These are phyloP conservation scores for Drosophila sturtevanti DNA, from an alignment of 1,140 invertebrate species.

Conservation along the genomic window DNA sequence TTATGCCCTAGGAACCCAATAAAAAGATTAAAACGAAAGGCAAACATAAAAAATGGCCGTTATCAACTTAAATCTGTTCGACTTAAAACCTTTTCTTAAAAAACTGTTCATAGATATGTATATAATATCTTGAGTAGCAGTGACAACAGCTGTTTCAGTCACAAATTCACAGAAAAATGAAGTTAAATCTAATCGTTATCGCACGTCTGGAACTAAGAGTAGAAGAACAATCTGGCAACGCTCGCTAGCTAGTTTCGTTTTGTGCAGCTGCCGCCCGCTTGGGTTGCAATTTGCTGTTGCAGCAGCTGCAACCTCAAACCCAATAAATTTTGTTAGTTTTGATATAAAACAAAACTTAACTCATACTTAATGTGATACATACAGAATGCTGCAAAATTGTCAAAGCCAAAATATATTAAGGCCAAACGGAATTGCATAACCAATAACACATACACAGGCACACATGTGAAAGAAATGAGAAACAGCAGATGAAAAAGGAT, in stretches of 20 bases:
- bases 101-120: no score
- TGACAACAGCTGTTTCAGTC: background rate
- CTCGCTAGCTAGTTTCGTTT: background rate
- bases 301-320: conserved; percentile 24
- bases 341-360: conserved; percentile 62
- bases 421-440: conserved; percentile 48
- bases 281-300: conserved; percentile 28
- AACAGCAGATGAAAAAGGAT: background rate
- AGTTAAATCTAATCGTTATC: background rate
- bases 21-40: no score
- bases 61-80: no score
- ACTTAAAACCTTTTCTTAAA: no score
- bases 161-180: background rate
- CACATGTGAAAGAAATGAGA: background rate
- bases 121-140: no score
- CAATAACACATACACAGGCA: conserved; percentile 8
- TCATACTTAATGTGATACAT: conserved; percentile 49
- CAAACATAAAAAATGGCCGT: no score
- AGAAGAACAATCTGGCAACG: conserved; percentile 19
- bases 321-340: conserved; percentile 48
- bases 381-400: conserved; percentile 50
- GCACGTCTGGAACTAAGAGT: conserved; percentile 25
- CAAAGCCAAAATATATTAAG: conserved; percentile 42
- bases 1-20: no score
- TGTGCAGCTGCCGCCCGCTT: conserved; percentile 32